Evolutionary conservation across 2,888 invertebrate species (phyloP).

Genomic region (Erannis defoliaria): DNA sequence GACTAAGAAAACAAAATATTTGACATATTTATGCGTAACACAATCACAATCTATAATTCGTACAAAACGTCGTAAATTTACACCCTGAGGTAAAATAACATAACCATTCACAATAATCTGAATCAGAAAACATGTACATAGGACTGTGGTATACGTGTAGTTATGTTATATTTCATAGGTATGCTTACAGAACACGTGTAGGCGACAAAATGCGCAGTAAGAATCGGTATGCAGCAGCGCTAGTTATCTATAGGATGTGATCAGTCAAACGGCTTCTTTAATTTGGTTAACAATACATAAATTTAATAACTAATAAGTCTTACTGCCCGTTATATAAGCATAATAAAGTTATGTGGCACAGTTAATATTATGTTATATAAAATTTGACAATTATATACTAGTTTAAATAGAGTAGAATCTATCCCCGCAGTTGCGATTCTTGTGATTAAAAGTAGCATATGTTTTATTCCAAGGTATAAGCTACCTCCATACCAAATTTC

Average conservation of each 20-base stretch:
- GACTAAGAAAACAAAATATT: neutral
- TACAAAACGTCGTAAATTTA: neutral
- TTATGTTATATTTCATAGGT: neutral
- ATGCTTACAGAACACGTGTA: slow-evolving; percentile 9
- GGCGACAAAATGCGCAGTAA: slow-evolving; percentile 18
- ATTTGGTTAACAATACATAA: neutral
- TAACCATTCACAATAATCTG: too few species aligned
- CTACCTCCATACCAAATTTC: too few species aligned
- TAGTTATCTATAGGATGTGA: neutral
- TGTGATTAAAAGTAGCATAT: too few species aligned
- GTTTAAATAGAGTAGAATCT: too few species aligned
- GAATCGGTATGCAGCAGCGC: slow-evolving; percentile 14
- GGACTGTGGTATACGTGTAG: too few species aligned
- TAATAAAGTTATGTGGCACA: neutral
- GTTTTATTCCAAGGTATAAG: too few species aligned
- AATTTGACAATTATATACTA: too few species aligned
- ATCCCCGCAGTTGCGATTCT: too few species aligned
- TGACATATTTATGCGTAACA: too few species aligned
- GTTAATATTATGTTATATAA: too few species aligned
- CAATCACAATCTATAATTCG: neutral
- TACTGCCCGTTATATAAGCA: too few species aligned
- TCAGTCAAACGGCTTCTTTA: slow-evolving; percentile 11
- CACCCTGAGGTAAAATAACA: neutral
- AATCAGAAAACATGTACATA: too few species aligned
- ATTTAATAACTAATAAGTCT: neutral